Conservation (phyloP, 35 echinoderm and acorn worm genomes). For the Heliocidaris erythrogramma region DNA sequence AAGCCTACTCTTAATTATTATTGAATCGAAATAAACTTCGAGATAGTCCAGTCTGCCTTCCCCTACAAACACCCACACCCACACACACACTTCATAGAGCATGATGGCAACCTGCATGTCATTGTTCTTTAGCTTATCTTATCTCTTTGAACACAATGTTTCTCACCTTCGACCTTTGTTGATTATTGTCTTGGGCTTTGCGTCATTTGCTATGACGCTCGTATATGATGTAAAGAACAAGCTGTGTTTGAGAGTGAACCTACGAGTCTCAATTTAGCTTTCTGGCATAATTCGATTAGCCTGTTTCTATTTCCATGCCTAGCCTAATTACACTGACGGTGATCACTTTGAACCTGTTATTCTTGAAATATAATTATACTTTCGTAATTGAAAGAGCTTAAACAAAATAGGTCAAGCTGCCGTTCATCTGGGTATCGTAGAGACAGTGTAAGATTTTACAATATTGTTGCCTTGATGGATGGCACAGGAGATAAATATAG, state of each 20-base stretch:
- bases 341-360: conserved; percentile 17
- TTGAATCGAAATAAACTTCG: too few species aligned
- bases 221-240: background rate
- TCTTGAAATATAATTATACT: conserved; percentile 19
- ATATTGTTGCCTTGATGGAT: background rate
- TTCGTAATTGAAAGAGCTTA: background rate
- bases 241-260: background rate
- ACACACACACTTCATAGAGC: too few species aligned
- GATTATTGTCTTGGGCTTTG: background rate
- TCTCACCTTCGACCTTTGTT: background rate
- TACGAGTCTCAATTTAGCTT: background rate
- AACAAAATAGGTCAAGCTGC: background rate
- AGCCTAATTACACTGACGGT: conserved; percentile 9
- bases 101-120: too few species aligned
- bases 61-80: too few species aligned
- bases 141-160: background rate
- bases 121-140: too few species aligned
- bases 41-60: too few species aligned
- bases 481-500: background rate
- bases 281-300: background rate
- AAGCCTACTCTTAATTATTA: too few species aligned
- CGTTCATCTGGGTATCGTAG: background rate
- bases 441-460: background rate
- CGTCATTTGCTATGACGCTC: background rate
- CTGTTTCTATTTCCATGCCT: background rate